Evolutionary conservation across 2,888 invertebrate genomes (phyloP).

Genomic region (Agrypnus murinus): DNA sequence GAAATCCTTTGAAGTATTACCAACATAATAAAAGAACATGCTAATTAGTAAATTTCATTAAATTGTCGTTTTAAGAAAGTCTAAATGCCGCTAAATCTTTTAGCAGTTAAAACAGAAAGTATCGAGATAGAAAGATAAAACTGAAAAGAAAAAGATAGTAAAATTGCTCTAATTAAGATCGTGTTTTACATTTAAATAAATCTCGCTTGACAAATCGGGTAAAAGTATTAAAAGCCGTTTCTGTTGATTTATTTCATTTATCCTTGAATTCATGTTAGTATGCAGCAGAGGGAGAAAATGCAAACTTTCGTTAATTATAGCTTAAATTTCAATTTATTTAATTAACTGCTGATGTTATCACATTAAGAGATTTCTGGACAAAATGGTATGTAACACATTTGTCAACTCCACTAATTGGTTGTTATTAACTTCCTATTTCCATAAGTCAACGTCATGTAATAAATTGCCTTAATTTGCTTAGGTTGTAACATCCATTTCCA

Average conservation of each 20-base stretch:
- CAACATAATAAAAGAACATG: not conserved
- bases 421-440: conserved; percentile 13
- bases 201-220: conserved; percentile 28
- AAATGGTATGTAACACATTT: conserved; percentile 1
- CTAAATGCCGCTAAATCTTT: conserved; percentile 10
- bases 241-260: conserved; percentile 25
- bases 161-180: conserved; percentile 26
- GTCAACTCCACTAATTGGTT: conserved; percentile 18
- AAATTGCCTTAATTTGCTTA: too few relatives aligned
- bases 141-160: conserved; percentile 14
- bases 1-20: not conserved
- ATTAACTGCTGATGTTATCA: conserved; percentile 27
- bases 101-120: conserved; percentile 7
- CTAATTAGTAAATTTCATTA: conserved; percentile 24
- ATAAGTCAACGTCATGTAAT: conserved; percentile 19
- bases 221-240: conserved; percentile 25
- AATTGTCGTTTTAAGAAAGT: conserved; percentile 12
- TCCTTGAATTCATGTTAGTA: not conserved
- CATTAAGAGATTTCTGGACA: conserved; percentile 17
- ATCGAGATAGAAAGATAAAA: conserved; percentile 3
- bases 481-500: too few relatives aligned
- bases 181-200: conserved; percentile 35
- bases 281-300: too few relatives aligned
- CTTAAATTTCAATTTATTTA: conserved; percentile 30
- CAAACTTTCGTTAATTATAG: conserved; percentile 23